These are phyloP conservation scores for Taenaris catops DNA, from an alignment of 2,888 invertebrate species.

Conservation along the genomic window DNA sequence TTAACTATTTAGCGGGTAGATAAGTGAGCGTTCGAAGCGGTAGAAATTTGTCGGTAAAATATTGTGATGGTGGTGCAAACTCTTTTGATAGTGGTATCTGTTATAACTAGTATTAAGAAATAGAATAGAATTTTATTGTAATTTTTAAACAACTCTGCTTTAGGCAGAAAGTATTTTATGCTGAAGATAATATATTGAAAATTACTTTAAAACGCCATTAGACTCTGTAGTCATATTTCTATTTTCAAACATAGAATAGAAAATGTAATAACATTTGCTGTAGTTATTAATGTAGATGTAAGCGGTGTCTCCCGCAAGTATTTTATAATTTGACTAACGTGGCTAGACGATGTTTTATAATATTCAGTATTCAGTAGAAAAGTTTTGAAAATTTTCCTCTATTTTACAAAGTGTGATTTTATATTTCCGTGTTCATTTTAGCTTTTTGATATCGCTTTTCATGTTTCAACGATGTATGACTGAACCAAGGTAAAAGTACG, in stretches of 20 bases:
- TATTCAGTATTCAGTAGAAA: conserved; percentile 47
- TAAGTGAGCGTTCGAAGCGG: conserved; percentile 23
- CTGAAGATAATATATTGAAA: conserved; percentile 21
- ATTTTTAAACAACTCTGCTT: conserved; percentile 45
- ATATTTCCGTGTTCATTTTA: conserved; percentile 50
- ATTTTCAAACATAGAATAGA: conserved; percentile 47
- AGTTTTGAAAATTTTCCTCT: conserved; percentile 32
- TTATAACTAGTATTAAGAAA: conserved; percentile 56
- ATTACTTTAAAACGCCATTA: conserved; percentile 21
- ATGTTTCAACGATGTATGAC: conserved; percentile 61
- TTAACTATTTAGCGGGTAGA: conserved; percentile 26
- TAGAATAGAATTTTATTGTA: conserved; percentile 45
- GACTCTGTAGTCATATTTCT: conserved; percentile 24
- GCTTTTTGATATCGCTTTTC: conserved; percentile 69
- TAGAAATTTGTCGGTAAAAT: conserved; percentile 37
- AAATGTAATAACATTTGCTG: conserved; percentile 40
- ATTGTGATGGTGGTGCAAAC: conserved; percentile 76
- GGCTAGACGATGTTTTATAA: conserved; percentile 33
- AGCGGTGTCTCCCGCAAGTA: conserved; percentile 43
- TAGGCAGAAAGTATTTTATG: conserved; percentile 44
- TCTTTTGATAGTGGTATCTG: conserved; percentile 54
- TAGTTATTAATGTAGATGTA: conserved; percentile 56
- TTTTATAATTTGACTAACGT: conserved; percentile 34
- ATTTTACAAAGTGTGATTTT: conserved; percentile 31
- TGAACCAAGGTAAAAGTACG: conserved; percentile 44